A percentile compares a stretch with the other conserved stretches of the same genome.
phyloP scores from a whole-genome alignment of 2,113 vertebrate genomes.

The Uria lomvia region DNA sequence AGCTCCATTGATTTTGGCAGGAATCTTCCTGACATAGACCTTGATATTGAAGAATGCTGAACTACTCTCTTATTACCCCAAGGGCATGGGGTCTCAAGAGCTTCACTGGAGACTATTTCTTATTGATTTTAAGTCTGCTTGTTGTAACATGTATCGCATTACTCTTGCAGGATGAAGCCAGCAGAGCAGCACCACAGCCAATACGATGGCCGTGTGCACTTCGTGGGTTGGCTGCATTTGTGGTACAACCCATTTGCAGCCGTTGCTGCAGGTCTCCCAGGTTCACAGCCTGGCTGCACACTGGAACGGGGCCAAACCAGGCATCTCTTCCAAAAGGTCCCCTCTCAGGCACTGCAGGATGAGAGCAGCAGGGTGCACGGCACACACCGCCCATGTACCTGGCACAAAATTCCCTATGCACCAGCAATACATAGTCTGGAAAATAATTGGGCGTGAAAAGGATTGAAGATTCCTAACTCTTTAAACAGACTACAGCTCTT shows the following conservation, averaged over 20 bases:
- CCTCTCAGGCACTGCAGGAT: neutral
- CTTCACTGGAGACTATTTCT: neutral
- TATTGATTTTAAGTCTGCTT: neutral
- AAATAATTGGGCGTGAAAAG: neutral
- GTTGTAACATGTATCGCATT: neutral
- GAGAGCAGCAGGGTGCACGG: neutral
- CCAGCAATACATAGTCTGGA: neutral
- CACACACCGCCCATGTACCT: neutral
- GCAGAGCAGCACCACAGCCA: neutral
- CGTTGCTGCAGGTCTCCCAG: neutral
- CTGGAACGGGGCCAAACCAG: accelerated
- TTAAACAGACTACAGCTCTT: neutral
- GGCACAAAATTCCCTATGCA: neutral
- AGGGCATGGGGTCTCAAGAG: neutral
- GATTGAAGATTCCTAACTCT: neutral
- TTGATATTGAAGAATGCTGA: neutral
- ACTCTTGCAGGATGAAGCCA: neutral
- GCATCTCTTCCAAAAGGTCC: neutral
- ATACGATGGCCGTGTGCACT: accelerated
- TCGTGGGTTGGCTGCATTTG: neutral
- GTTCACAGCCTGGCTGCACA: neutral
- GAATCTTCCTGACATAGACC: neutral
- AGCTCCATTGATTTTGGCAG: neutral
- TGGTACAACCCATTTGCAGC: neutral
- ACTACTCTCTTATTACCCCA: neutral